These are phyloP conservation scores for Nebria ingens DNA, from an alignment of 1,140 invertebrate genomes.

Conservation along the genomic window DNA sequence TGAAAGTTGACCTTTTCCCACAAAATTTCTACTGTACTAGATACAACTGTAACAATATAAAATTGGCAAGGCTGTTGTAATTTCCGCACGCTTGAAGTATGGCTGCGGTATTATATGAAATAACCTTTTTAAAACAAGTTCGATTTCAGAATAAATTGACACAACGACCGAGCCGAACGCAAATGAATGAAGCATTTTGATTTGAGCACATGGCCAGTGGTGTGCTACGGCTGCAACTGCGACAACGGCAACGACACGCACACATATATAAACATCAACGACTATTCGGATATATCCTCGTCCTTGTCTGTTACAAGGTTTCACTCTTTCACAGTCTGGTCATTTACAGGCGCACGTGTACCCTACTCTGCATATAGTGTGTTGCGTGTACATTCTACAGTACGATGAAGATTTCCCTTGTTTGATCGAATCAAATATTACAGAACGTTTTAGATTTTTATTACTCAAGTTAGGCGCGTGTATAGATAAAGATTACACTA, in stretches of 20 bases:
- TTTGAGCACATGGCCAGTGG: slow-evolving; percentile 4
- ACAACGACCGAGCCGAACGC: no score
- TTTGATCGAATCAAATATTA: no score
- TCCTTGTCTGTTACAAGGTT: slow-evolving; percentile 1
- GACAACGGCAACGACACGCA: neutral
- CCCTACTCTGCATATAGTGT: no score
- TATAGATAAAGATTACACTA: no score
- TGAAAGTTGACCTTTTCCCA: slow-evolving; percentile 2
- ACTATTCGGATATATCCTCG: neutral
- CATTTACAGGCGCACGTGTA: no score
- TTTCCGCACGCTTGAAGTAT: neutral
- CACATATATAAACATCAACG: no score
- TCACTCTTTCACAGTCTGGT: no score
- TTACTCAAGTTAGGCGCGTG: no score
- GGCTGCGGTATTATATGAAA: neutral
- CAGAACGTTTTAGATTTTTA: no score
- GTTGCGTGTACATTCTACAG: no score
- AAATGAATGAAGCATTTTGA: slow-evolving; percentile 8
- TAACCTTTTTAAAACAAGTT: neutral
- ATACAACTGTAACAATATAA: neutral
- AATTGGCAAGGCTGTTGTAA: neutral
- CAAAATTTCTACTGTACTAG: neutral
- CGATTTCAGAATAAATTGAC: no score
- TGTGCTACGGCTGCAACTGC: neutral
- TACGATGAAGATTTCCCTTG: no score